phyloP scores from a whole-genome alignment of 2,797 vertebrate species.

The Anniella stebbinsi region DNA sequence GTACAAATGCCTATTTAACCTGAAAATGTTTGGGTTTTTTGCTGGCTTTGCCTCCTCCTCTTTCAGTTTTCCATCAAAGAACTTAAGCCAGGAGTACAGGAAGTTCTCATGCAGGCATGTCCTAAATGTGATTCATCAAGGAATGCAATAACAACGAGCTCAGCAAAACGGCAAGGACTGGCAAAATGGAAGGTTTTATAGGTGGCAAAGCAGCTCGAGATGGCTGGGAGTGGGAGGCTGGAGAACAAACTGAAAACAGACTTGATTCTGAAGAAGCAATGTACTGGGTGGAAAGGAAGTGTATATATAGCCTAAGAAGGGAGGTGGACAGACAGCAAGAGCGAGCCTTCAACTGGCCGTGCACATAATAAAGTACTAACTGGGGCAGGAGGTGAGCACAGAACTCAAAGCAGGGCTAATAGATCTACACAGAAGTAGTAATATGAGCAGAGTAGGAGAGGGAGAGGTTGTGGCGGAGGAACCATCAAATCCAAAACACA shows the following conservation, averaged over 20 bases:
- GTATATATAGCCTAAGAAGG: not conserved
- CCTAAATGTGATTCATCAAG: constrained; percentile 34
- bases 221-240: not conserved
- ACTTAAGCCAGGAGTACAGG: constrained; percentile 22
- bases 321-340: not conserved
- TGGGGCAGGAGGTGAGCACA: not conserved
- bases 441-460: not conserved
- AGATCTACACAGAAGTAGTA: not conserved
- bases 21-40: not conserved
- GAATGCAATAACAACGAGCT: constrained; percentile 31
- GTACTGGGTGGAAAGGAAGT: not conserved
- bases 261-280: not conserved
- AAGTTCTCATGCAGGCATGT: constrained; percentile 13
- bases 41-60: not conserved
- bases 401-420: not conserved
- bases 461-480: not conserved
- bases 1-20: constrained; percentile 1
- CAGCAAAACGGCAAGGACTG: constrained; percentile 26
- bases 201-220: constrained; percentile 9
- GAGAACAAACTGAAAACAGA: constrained; percentile 11
- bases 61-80: constrained; percentile 21
- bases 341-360: not conserved
- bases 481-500: not conserved
- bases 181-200: constrained; percentile 26
- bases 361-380: not conserved